Conservation (phyloP, 1,140 invertebrate genomes). For the Euura lappo region DNA sequence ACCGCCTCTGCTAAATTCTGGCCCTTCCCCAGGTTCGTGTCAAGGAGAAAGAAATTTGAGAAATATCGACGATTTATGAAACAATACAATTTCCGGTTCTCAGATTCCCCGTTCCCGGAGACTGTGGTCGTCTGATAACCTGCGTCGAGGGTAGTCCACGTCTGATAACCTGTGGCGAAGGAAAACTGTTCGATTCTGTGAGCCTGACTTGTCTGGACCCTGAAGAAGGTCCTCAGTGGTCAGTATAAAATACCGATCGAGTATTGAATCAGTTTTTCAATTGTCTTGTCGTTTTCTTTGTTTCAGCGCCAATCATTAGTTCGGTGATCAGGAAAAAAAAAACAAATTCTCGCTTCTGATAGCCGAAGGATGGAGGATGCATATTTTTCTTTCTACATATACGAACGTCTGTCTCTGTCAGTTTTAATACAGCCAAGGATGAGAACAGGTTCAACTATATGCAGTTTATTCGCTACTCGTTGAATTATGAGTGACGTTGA, state of each 20-base stretch:
- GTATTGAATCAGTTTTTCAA: too few species aligned
- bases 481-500: neutral
- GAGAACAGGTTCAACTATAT: too few species aligned
- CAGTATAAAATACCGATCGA: constrained; percentile 17
- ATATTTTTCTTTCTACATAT: too few species aligned
- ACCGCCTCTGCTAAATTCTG: constrained; percentile 84
- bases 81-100: too few species aligned
- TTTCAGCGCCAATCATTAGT: constrained; percentile 33
- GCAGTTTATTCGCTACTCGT: neutral
- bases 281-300: constrained; percentile 11
- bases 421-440: too few species aligned
- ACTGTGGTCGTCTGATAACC: constrained; percentile 84
- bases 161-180: constrained; percentile 84
- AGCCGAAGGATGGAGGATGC: too few species aligned
- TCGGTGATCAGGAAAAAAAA: neutral
- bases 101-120: constrained; percentile 81
- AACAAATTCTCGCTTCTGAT: neutral
- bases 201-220: constrained; percentile 84
- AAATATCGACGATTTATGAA: too few species aligned
- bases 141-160: constrained; percentile 87
- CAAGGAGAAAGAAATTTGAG: too few species aligned
- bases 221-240: constrained; percentile 74
- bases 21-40: constrained; percentile 75
- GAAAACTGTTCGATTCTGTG: constrained; percentile 83
- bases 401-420: neutral